Conservation (phyloP, 2,113 vertebrate species). For the Ammodytes marinus region DNA sequence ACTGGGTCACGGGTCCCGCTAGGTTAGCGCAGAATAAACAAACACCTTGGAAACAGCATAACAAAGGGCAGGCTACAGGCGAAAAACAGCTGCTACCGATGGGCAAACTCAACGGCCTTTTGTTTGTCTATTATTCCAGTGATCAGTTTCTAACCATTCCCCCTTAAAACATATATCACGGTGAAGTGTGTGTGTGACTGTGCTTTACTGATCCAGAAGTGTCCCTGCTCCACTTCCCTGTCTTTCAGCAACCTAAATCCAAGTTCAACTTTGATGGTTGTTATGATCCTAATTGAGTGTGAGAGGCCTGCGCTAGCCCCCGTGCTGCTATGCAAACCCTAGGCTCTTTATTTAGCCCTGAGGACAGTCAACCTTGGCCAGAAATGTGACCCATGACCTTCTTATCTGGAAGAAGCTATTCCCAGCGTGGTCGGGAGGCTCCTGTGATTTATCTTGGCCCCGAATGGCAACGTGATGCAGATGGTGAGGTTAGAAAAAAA, state of each 20-base stretch:
- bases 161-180: conserved; percentile 5
- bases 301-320: conserved; percentile 56
- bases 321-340: conserved; percentile 69
- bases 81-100: conserved; percentile 41
- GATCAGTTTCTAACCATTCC: background rate
- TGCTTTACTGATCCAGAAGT: conserved; percentile 4
- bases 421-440: conserved; percentile 70
- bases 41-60: conserved; percentile 50
- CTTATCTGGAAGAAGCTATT: conserved; percentile 83
- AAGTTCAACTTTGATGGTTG: conserved; percentile 58
- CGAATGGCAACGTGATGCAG: conserved; percentile 75
- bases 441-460: conserved; percentile 79
- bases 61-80: conserved; percentile 20
- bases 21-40: conserved; percentile 64
- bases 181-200: background rate
- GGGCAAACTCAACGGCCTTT: conserved; percentile 5
- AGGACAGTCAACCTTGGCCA: conserved; percentile 81
- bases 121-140: conserved; percentile 27
- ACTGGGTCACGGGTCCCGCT: conserved; percentile 59
- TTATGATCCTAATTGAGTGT: conserved; percentile 76
- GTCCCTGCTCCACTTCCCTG: conserved; percentile 21
- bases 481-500: conserved; percentile 70
- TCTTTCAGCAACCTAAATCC: conserved; percentile 48
- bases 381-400: conserved; percentile 84
- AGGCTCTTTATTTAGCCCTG: conserved; percentile 84